A percentile compares a stretch with the other conserved stretches of the same genome.
phyloP scores from a whole-genome alignment of 2,888 invertebrate species.

The Callyntrura guangdongensis region DNA sequence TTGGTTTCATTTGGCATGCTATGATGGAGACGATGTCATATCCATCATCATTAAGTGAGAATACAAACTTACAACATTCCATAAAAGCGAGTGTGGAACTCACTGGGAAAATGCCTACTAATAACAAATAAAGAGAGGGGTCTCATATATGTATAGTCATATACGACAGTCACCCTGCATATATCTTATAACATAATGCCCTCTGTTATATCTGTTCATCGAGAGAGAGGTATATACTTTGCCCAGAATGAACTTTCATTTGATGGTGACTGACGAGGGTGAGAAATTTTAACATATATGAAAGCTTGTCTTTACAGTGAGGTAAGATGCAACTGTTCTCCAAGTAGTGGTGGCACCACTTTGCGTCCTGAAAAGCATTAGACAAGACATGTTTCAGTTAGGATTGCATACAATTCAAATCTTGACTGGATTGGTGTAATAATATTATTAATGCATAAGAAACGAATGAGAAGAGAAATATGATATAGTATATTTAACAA shows the following conservation, averaged over 20 bases:
- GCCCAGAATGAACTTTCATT: conserved; percentile 18
- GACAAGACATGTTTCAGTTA: conserved; percentile 5
- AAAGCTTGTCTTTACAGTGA: conserved; percentile 37
- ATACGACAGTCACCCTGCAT: neutral
- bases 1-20: conserved; percentile 64
- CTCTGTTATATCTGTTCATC: neutral
- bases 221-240: neutral
- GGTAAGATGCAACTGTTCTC: conserved; percentile 41
- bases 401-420: neutral
- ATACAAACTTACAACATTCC: conserved; percentile 58
- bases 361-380: conserved; percentile 64
- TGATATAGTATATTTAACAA: conserved; percentile 66
- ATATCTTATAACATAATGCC: neutral
- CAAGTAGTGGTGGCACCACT: conserved; percentile 51
- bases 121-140: conserved; percentile 9
- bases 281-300: conserved; percentile 66
- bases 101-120: neutral
- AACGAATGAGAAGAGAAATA: neutral
- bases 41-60: conserved; percentile 75
- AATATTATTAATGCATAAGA: conserved; percentile 38
- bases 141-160: neutral
- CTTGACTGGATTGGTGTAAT: conserved; percentile 9
- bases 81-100: conserved; percentile 40
- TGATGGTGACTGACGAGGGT: conserved; percentile 52
- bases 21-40: conserved; percentile 75